phyloP scores from a whole-genome alignment of 2,113 vertebrate species.

The Ramphastos sulfuratus region DNA sequence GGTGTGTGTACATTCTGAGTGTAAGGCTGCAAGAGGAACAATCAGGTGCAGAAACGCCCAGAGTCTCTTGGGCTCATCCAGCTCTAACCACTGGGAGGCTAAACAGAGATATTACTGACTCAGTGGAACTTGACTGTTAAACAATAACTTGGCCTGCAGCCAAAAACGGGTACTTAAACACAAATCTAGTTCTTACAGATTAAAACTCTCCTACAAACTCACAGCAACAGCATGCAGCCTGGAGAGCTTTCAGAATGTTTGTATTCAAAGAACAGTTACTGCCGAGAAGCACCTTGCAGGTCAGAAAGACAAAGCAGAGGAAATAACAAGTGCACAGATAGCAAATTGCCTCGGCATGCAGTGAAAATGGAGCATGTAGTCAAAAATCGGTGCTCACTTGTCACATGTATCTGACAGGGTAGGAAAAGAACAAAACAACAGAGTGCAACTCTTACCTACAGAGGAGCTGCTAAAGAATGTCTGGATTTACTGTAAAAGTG shows the following conservation, averaged over 20 bases:
- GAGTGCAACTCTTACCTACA: neutral
- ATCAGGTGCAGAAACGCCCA: fast-evolving
- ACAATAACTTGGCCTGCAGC: neutral
- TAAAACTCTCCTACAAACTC: neutral
- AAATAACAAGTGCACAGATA: conserved; percentile 24
- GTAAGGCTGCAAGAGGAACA: fast-evolving
- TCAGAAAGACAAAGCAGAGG: conserved; percentile 33
- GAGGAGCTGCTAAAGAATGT: conserved; percentile 6
- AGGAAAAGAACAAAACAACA: neutral
- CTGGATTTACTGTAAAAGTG: conserved; percentile 10
- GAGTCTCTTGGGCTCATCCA: neutral
- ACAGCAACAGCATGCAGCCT: neutral
- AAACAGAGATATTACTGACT: neutral
- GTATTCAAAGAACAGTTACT: conserved; percentile 42
- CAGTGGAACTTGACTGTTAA: neutral
- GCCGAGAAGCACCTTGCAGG: conserved; percentile 41
- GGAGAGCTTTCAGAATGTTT: conserved; percentile 17
- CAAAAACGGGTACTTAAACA: neutral
- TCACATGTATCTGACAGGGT: conserved; percentile 20
- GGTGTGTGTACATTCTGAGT: neutral
- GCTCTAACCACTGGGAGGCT: neutral
- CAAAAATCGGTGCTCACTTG: conserved; percentile 40
- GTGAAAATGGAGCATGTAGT: conserved; percentile 36
- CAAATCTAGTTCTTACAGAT: neutral
- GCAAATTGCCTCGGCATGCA: conserved; percentile 39